Evolutionary conservation across 1,140 invertebrate genomes (phyloP).

Genomic region (Orchesella cincta): DNA sequence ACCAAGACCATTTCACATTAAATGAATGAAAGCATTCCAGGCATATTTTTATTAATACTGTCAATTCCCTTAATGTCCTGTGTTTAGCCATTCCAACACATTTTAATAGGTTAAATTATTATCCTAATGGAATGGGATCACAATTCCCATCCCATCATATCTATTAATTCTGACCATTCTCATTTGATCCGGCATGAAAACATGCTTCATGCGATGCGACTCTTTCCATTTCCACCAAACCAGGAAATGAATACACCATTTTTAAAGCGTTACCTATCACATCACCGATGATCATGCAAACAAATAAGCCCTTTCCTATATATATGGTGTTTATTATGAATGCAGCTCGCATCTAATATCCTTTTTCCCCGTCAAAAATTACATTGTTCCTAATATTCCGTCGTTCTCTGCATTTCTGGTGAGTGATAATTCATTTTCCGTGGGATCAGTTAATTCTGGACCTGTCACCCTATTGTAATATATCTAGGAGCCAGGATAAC

Average conservation of each 20-base stretch:
- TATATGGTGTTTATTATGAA: neutral
- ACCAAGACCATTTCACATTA: neutral
- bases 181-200: neutral
- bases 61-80: neutral
- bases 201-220: neutral
- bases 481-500: neutral
- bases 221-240: neutral
- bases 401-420: no score
- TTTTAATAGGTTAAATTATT: neutral
- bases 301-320: no score
- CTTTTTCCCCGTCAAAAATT: neutral
- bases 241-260: conserved; percentile 18
- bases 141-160: conserved; percentile 9
- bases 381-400: no score
- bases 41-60: neutral
- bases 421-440: neutral
- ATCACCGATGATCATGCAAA: neutral
- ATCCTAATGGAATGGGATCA: conserved; percentile 9
- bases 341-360: neutral
- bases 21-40: neutral
- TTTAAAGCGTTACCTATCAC: neutral
- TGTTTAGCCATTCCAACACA: neutral
- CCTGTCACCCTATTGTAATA: conserved; percentile 9
- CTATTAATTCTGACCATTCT: neutral
- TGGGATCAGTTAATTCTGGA: neutral